A percentile compares a stretch with the other conserved stretches of the same genome.
Evolutionary conservation across 1,140 invertebrate species (phyloP).

Genomic region (Diorhabda elongata): DNA sequence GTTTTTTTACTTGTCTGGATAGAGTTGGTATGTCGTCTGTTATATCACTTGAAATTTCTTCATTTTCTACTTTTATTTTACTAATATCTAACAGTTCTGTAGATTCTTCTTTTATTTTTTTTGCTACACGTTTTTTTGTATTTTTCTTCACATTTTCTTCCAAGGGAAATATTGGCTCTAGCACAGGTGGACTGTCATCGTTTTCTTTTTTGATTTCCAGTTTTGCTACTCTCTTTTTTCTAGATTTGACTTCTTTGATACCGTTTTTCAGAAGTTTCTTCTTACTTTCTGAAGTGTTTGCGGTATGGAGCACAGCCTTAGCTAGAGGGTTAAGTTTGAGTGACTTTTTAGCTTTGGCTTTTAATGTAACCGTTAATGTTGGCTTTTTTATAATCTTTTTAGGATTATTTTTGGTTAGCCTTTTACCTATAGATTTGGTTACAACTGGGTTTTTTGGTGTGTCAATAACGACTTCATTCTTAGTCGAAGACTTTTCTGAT

Average conservation of each 20-base stretch:
- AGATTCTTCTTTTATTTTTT: constrained; percentile 19
- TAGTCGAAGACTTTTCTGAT: constrained; percentile 17
- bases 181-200: constrained; percentile 31
- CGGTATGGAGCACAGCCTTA: constrained; percentile 35
- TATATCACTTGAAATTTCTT: constrained; percentile 12
- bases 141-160: constrained; percentile 30
- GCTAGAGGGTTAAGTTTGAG: constrained; percentile 36
- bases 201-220: constrained; percentile 23
- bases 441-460: constrained; percentile 7
- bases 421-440: constrained; percentile 24
- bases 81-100: constrained; percentile 16
- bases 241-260: constrained; percentile 30
- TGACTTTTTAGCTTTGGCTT: constrained; percentile 35
- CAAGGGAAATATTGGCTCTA: constrained; percentile 39
- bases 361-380: constrained; percentile 33
- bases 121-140: constrained; percentile 25
- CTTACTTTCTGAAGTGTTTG: constrained; percentile 36
- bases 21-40: constrained; percentile 17
- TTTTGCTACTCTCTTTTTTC: constrained; percentile 18
- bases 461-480: constrained; percentile 16
- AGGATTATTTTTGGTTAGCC: constrained; percentile 28
- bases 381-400: constrained; percentile 28
- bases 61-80: constrained; percentile 24
- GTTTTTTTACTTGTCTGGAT: constrained; percentile 11
- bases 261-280: constrained; percentile 42